Conservation (phyloP, 2,888 invertebrate genomes). For the Minunthozetes semirufus region DNA sequence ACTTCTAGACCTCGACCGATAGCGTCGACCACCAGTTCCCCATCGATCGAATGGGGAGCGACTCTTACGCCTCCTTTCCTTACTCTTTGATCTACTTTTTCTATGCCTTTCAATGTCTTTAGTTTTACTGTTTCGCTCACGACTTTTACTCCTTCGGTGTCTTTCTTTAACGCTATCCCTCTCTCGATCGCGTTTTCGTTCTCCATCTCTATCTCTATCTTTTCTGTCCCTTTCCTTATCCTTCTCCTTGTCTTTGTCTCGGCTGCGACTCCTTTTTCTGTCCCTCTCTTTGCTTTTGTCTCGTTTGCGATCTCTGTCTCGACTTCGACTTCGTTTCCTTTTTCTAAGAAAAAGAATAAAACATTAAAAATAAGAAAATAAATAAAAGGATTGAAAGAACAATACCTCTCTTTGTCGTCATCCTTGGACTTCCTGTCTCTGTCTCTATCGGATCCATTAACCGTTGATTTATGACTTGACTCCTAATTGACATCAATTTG, state of each 20-base stretch:
- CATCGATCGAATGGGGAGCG: slow-evolving; percentile 17
- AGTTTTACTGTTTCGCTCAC: slow-evolving; percentile 35
- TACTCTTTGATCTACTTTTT: slow-evolving; percentile 11
- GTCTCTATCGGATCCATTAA: background rate
- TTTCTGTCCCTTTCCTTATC: slow-evolving; percentile 39
- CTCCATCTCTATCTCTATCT: slow-evolving; percentile 36
- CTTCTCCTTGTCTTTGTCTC: slow-evolving; percentile 41
- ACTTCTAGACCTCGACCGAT: slow-evolving; percentile 30
- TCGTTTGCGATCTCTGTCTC: slow-evolving; percentile 42
- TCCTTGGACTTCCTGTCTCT: slow-evolving; percentile 44
- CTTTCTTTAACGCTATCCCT: slow-evolving; percentile 36
- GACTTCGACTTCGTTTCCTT: slow-evolving; percentile 41
- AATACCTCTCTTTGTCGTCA: slow-evolving; percentile 47
- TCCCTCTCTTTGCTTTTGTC: slow-evolving; percentile 41
- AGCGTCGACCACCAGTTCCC: slow-evolving; percentile 1
- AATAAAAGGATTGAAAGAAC: background rate
- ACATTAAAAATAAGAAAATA: slow-evolving; percentile 37
- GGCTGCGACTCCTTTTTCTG: slow-evolving; percentile 42
- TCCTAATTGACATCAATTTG: slow-evolving; percentile 25
- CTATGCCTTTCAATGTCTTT: background rate
- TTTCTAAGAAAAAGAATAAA: slow-evolving; percentile 33
- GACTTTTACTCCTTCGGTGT: slow-evolving; percentile 29
- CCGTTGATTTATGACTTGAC: background rate
- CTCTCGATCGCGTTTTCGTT: slow-evolving; percentile 33
- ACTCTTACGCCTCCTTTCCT: slow-evolving; percentile 26